Evolutionary conservation across 2,113 vertebrate species (phyloP), one percentile per base, ranked within the genome.

Genomic region (Donacobius atricapilla): DNA sequence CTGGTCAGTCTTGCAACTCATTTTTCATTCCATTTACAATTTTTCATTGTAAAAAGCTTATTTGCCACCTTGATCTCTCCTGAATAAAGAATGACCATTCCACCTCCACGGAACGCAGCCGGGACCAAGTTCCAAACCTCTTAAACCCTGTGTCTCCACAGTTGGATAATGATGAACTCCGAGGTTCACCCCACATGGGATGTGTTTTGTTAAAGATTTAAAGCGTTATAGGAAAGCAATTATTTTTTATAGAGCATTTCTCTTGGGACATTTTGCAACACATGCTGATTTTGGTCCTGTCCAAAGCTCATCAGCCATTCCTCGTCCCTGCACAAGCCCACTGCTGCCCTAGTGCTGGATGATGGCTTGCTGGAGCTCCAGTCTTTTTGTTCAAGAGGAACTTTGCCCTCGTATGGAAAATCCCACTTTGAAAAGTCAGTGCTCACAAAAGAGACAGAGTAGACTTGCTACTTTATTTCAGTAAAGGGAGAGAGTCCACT

Each of bases 81-180:
- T 58, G 47, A 71, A 50, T 24, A 30, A 44, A 48, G 15, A 57
- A 63, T 33, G 48, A 31, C 5, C 22, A 56, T 39, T 16, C 13
- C 42, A 61, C 7, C 39, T 83, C 19, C 22, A 13, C 8, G 35
- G 27, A 44, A 45, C 18, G 15, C 5, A 60, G 17, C 2, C 58
- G 39, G 18, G 13, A 76, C 6, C 3, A 16, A 19, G 7, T 80
- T 19, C 35, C 40, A 54, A 33, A 72, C 3, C 28, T 60, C 22
- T 39, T 27, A 35, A 66, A 23, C 8, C 7, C 13, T 1, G 7
- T 12, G 2, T 51, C 20, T 42, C 20, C 25, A 16, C 1, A 2
- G 8, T 15, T 15, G 10, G 35, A 69, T 27, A 15, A 21, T 0
- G 0, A 19, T 16, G 4, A 7, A 10, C 8, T 73, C 39, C 53